Evolutionary conservation across 2,888 invertebrate species (phyloP).

Genomic region (Bombylius major): DNA sequence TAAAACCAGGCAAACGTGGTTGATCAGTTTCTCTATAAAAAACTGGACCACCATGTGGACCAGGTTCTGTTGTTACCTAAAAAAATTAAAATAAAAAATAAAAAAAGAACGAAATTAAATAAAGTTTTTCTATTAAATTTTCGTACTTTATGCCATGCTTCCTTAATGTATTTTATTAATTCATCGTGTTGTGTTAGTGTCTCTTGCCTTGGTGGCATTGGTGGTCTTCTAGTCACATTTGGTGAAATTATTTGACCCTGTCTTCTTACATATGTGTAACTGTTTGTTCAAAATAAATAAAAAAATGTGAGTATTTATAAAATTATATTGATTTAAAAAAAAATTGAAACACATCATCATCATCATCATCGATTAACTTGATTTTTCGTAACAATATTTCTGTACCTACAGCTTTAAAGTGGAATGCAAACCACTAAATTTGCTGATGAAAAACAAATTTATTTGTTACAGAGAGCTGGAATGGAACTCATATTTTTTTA

Average conservation of each 20-base stretch:
- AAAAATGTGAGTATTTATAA: too few relatives aligned
- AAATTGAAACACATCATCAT: too few relatives aligned
- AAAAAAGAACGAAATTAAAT: neutral
- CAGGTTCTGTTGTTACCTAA: slow-evolving; percentile 40
- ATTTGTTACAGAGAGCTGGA: too few relatives aligned
- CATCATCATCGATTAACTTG: too few relatives aligned
- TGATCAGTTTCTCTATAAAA: slow-evolving; percentile 36
- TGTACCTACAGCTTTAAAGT: too few relatives aligned
- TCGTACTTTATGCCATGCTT: slow-evolving; percentile 58
- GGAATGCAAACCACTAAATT: too few relatives aligned
- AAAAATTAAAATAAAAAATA: neutral
- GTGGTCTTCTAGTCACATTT: slow-evolving; percentile 16
- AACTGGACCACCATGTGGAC: slow-evolving; percentile 30
- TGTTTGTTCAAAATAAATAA: slow-evolving; percentile 8
- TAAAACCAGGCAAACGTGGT: slow-evolving; percentile 52
- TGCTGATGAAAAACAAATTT: too few relatives aligned
- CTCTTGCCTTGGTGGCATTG: slow-evolving; percentile 22
- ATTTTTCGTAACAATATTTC: too few relatives aligned
- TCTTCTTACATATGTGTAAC: slow-evolving; percentile 31
- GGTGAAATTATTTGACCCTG: slow-evolving; percentile 25
- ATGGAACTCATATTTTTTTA: too few relatives aligned
- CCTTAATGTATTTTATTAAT: slow-evolving; percentile 65
- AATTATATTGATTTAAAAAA: too few relatives aligned
- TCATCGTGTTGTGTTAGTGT: slow-evolving; percentile 51
- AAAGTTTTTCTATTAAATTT: neutral